These are phyloP conservation scores for Spheniscus mendiculus DNA, from an alignment of 2,113 vertebrate genomes.

Conservation along the genomic window DNA sequence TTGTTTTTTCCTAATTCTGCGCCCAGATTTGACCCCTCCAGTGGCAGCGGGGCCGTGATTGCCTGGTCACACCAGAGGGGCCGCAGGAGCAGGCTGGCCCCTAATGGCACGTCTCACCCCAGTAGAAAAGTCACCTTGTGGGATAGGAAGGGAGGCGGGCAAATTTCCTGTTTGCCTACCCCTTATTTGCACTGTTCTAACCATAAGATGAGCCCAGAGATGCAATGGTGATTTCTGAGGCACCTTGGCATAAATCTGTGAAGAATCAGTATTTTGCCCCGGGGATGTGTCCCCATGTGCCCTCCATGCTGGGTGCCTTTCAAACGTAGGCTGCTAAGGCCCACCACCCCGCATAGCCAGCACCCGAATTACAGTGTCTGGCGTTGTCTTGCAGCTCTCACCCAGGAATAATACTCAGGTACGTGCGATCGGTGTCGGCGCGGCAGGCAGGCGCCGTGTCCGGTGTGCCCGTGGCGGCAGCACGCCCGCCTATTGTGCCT, in stretches of 20 bases:
- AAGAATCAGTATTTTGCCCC: not conserved
- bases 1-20: not conserved
- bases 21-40: not conserved
- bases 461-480: not conserved
- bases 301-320: not conserved
- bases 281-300: not conserved
- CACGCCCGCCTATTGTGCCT: not conserved
- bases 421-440: fast-evolving
- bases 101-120: fast-evolving
- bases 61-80: not conserved
- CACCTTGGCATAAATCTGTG: not conserved
- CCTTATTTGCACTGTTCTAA: not conserved
- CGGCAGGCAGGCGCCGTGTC: not conserved
- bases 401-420: not conserved
- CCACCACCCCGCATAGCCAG: not conserved
- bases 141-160: not conserved
- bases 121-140: not conserved
- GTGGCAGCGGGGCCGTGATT: not conserved
- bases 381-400: not conserved
- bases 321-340: not conserved
- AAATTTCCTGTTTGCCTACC: not conserved
- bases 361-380: fast-evolving
- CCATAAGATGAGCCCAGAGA: not conserved
- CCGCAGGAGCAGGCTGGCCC: not conserved
- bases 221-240: not conserved